These are phyloP conservation scores for Dascillus cervinus DNA, from an alignment of 2,888 invertebrate genomes.

Conservation along the genomic window DNA sequence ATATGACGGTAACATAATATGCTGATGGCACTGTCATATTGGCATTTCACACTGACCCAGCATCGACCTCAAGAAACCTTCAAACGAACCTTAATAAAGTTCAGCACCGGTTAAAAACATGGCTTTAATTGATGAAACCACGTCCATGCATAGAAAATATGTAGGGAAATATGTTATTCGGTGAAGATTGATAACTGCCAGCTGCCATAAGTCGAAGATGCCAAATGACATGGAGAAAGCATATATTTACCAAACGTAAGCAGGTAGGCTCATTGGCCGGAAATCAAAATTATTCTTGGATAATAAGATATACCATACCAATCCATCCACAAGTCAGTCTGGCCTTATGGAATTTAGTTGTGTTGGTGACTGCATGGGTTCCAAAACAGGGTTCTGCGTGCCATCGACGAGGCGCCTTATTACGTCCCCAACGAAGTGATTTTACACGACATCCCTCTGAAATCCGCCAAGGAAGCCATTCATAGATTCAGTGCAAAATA, in stretches of 20 bases:
- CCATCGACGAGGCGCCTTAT: conserved; percentile 1
- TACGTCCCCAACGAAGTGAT: conserved; percentile 4
- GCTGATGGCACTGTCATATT: no score
- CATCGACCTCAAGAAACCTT: no score
- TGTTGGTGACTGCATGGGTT: neutral
- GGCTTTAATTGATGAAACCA: no score
- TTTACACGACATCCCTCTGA: conserved; percentile 4
- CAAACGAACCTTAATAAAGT: no score
- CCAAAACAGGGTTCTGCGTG: no score
- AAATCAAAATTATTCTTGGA: neutral
- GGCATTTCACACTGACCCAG: no score
- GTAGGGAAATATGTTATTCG: conserved; percentile 4
- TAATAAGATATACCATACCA: neutral
- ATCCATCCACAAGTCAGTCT: neutral
- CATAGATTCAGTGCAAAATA: conserved; percentile 4
- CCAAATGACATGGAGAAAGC: neutral
- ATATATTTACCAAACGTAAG: conserved; percentile 3
- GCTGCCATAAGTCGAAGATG: conserved; percentile 3
- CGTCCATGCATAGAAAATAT: no score
- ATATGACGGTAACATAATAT: no score
- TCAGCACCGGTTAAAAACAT: no score
- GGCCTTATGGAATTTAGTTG: neutral
- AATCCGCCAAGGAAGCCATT: conserved; percentile 5
- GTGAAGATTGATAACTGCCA: conserved; percentile 4
- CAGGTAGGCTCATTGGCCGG: conserved; percentile 1